phyloP scores from a whole-genome alignment of 2,113 vertebrate genomes.

The Albula goreensis region DNA sequence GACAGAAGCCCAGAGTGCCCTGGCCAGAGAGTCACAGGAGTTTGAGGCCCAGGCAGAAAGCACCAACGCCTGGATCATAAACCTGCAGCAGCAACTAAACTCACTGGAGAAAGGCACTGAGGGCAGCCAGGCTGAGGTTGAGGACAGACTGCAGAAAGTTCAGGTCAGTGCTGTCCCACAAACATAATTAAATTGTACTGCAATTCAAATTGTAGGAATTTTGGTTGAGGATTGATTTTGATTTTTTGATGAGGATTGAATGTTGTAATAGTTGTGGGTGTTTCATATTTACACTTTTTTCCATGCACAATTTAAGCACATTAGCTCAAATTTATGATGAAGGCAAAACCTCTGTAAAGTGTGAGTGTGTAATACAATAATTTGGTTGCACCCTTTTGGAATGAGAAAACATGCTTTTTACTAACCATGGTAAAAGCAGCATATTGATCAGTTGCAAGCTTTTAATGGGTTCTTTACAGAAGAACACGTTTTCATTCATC shows the following conservation, averaged over 20 bases:
- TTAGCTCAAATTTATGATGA: neutral
- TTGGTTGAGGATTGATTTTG: neutral
- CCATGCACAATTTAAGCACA: neutral
- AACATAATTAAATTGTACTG: neutral
- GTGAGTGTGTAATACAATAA: neutral
- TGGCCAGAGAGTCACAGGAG: constrained; percentile 21
- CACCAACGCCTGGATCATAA: constrained; percentile 25
- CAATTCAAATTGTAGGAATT: neutral
- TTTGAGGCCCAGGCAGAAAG: constrained; percentile 26
- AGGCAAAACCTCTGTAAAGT: neutral
- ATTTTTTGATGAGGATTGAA: neutral
- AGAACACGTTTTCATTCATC: neutral
- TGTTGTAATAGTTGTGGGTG: neutral
- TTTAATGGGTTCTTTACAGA: neutral
- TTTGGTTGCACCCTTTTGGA: neutral
- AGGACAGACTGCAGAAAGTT: constrained; percentile 36
- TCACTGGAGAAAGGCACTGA: constrained; percentile 17
- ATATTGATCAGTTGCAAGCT: neutral
- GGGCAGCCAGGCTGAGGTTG: constrained; percentile 14
- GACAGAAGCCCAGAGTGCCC: constrained; percentile 3
- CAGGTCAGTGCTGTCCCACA: constrained; percentile 47
- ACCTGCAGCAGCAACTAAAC: constrained; percentile 27
- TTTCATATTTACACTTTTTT: no score
- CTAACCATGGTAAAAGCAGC: neutral
- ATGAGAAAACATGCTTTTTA: neutral